phyloP scores from a whole-genome alignment of 2,888 invertebrate species.

The Tinea semifulvella region DNA sequence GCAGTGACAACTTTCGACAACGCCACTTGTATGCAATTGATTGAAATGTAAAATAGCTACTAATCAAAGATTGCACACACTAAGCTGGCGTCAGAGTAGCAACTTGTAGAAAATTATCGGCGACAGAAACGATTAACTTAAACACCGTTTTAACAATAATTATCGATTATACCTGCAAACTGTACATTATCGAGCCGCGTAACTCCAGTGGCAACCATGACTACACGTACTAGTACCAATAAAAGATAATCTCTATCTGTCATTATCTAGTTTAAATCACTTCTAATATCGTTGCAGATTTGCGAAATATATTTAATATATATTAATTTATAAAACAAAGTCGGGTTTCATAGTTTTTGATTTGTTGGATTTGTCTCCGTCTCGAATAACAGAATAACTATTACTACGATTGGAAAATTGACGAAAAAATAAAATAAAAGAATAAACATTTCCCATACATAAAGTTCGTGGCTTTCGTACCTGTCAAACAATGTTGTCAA shows the following conservation, averaged over 20 bases:
- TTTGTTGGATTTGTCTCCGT: too few species aligned
- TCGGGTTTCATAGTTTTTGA: too few species aligned
- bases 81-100: constrained; percentile 34
- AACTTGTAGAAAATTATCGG: constrained; percentile 15
- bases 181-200: constrained; percentile 15
- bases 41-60: constrained; percentile 41
- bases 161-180: constrained; percentile 34
- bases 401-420: too few species aligned
- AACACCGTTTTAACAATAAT: constrained; percentile 58
- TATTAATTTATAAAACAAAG: too few species aligned
- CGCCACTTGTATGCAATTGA: constrained; percentile 30
- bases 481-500: too few species aligned
- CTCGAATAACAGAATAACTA: too few species aligned
- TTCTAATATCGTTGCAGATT: background rate
- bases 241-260: constrained; percentile 7
- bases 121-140: constrained; percentile 43
- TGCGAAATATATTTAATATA: background rate
- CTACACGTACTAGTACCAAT: constrained; percentile 4
- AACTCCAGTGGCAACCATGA: constrained; percentile 26
- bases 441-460: too few species aligned
- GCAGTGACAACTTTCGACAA: constrained; percentile 8
- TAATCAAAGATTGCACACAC: constrained; percentile 33
- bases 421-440: too few species aligned
- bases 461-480: too few species aligned
- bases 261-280: constrained; percentile 10